A percentile compares a stretch with the other conserved stretches of the same genome.
Evolutionary conservation across 2,797 vertebrate species (phyloP).

Genomic region (Gobio occitaniae): DNA sequence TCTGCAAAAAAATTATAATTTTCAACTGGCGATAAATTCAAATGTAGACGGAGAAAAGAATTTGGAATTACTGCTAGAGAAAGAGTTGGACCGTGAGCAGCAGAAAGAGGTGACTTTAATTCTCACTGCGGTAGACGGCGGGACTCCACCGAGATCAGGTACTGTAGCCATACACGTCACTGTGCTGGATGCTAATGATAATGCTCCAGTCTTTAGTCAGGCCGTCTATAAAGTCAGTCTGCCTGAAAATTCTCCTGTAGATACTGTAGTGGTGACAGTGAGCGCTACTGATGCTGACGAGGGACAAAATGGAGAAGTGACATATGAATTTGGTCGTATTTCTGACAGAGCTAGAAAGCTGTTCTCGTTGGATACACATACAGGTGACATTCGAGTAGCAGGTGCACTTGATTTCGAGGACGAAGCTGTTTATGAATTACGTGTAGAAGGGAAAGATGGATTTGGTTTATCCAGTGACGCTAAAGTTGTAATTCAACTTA

Average conservation of each 20-base stretch:
- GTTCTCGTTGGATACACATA: constrained; percentile 66
- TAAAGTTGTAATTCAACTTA: constrained; percentile 69
- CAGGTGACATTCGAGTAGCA: constrained; percentile 65
- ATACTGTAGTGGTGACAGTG: no score
- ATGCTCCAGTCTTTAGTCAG: no score
- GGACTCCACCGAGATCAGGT: no score
- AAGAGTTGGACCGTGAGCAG: not conserved
- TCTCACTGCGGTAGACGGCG: no score
- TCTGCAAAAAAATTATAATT: constrained; percentile 61
- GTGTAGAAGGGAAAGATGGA: constrained; percentile 72
- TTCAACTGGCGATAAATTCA: constrained; percentile 59
- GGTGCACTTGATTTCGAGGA: constrained; percentile 72
- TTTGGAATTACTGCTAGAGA: constrained; percentile 68
- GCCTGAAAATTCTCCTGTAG: no score
- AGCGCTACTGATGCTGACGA: constrained; percentile 58
- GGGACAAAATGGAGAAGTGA: constrained; percentile 70
- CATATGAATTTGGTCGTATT: constrained; percentile 69
- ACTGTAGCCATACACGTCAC: constrained; percentile 54
- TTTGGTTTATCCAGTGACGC: constrained; percentile 66
- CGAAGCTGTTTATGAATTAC: constrained; percentile 67
- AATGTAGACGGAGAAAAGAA: constrained; percentile 51
- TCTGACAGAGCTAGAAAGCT: constrained; percentile 59
- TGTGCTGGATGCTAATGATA: not conserved
- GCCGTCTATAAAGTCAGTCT: no score
- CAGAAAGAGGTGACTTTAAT: no score